Base-by-base conservation (phyloP, 2,888 invertebrate species). In the Tinea semifulvella region DNA sequence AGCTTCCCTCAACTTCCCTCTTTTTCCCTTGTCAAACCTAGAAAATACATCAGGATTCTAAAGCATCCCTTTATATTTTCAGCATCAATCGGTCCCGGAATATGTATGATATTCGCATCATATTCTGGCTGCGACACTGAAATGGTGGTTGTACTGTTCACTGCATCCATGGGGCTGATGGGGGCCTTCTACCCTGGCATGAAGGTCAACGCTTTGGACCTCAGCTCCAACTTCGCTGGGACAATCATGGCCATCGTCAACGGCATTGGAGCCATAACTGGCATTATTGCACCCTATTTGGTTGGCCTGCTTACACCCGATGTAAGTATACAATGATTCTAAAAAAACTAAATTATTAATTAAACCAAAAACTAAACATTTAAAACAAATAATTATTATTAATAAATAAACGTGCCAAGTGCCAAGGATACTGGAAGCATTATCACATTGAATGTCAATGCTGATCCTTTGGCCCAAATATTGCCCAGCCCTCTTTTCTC, bases 241-340 rank as follows among this genome's bases (percentile, higher is more conserved):
- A 86, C 87, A 1, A 69, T 88, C 48, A 88, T 88, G 87, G 88
- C 87, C 2, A 84, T 88, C 19, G 86, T 87, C 6, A 88, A 88
- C 55, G 90, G 90, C 0, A 86, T 89, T 38, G 90, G 88, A 11
- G 88, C 89, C 1, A 77, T 89, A 13, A 86, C 88, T 1, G 90
- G 90, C 27, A 88, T 90, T 53, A 71, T 89, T 17, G 87, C 88
- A 0, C 89, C 89, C 0, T 85, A 84, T 54, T 74, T 89, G 36
- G 88, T 89, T 25, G 88, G 88, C 10, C 66, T 85, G 26, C 63
- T 89, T 51, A 87, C 88, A 43, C 84, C 86, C 52, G 83, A 86
- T 68, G 85, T 85, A 69, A 83, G 85, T 81, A 52, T 44, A 4
- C 22, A n/a, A n/a, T n/a, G n/a, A n/a, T n/a, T n/a, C n/a, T n/a